These are phyloP conservation scores for Hafferia zeledoni DNA, from an alignment of 2,797 vertebrate species.

Conservation along the genomic window DNA sequence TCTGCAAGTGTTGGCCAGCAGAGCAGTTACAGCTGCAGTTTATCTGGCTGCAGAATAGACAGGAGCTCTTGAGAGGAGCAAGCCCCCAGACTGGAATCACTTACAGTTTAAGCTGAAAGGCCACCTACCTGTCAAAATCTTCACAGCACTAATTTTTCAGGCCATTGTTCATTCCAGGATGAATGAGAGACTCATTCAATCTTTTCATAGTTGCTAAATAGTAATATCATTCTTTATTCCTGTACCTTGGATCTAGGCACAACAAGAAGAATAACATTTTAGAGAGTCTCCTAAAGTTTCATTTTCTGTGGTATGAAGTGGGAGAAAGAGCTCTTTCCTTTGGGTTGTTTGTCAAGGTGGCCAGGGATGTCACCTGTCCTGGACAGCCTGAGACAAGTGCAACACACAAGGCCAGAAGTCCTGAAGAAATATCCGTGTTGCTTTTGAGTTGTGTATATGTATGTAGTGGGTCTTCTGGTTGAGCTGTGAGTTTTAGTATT, in stretches of 20 bases:
- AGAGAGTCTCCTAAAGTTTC: background rate
- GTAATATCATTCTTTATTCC: background rate
- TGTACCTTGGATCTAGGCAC: background rate
- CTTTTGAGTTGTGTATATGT: background rate
- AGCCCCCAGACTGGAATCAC: constrained; percentile 13
- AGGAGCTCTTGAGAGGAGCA: constrained; percentile 14
- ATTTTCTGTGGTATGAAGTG: background rate
- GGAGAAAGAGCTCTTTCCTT: background rate
- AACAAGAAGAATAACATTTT: background rate
- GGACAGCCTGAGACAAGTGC: background rate
- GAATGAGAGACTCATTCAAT: constrained; percentile 18
- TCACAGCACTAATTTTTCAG: constrained; percentile 39
- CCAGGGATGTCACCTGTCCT: background rate
- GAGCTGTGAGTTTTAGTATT: background rate
- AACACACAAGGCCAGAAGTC: background rate
- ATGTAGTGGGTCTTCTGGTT: background rate
- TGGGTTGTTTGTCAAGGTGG: background rate
- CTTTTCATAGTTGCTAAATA: constrained; percentile 37
- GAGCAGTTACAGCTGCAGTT: constrained; percentile 14
- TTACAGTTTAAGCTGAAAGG: constrained; percentile 58
- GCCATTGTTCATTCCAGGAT: constrained; percentile 13
- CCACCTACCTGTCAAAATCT: constrained; percentile 55
- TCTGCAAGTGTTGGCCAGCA: background rate
- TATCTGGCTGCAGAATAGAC: constrained; percentile 12
- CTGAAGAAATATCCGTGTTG: background rate